Evolutionary conservation across 2,113 vertebrate genomes (phyloP).

Genomic region (Mesocricetus auratus): DNA sequence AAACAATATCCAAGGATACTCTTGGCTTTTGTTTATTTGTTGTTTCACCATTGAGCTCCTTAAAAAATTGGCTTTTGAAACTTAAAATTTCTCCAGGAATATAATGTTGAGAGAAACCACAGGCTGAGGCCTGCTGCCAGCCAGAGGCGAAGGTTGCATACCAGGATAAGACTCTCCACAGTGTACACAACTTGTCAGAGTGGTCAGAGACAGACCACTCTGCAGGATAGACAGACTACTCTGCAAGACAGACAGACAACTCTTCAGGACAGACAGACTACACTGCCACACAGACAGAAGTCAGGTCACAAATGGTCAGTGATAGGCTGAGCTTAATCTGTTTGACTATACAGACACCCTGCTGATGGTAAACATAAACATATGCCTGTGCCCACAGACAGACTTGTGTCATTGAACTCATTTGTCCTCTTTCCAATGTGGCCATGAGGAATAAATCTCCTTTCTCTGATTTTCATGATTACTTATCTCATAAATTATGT

Average conservation of each 20-base stretch:
- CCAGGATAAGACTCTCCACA: neutral
- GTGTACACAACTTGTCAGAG: neutral
- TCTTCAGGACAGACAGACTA: too few relatives aligned
- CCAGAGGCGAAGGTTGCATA: neutral
- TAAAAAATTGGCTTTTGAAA: neutral
- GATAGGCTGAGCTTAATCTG: neutral
- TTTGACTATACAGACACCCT: neutral
- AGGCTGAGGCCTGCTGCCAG: neutral
- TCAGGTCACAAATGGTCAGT: too few relatives aligned
- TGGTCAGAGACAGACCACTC: too few relatives aligned
- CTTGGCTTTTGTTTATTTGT: neutral
- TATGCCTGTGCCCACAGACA: neutral
- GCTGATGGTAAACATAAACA: neutral
- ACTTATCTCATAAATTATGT: neutral
- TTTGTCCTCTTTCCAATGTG: neutral
- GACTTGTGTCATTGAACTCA: neutral
- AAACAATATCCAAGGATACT: neutral
- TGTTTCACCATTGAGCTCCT: neutral
- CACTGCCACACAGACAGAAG: neutral
- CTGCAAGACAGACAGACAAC: neutral
- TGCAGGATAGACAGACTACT: too few relatives aligned
- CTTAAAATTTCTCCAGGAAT: neutral
- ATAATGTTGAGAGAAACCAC: neutral
- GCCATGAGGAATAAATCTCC: neutral
- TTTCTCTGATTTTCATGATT: neutral